Percentiles rank a stretch among this genome's conserved stretches.
Conservation (phyloP, 2,113 vertebrate genomes). For the Accipiter cooperii region DNA sequence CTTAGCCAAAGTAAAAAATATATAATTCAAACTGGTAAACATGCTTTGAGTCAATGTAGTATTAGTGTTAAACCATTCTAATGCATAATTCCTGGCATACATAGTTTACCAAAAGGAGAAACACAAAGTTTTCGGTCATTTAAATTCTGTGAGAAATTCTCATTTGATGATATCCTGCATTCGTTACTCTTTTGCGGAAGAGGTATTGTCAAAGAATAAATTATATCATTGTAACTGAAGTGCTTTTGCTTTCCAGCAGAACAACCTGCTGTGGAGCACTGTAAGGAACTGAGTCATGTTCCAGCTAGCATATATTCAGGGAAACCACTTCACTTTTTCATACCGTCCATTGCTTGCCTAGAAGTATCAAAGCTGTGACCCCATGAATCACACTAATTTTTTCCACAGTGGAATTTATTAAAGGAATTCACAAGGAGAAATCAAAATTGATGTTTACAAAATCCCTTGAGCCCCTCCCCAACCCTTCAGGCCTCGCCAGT, state of each 20-base stretch:
- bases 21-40: not conserved
- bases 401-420: not conserved
- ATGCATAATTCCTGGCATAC: not conserved
- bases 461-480: not conserved
- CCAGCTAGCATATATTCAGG: not conserved
- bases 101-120: not conserved
- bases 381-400: not conserved
- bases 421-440: not conserved
- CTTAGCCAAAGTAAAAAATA: not conserved
- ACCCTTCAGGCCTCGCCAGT: not conserved
- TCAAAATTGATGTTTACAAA: not conserved
- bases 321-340: not conserved
- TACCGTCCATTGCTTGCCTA: not conserved
- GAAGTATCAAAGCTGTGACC: not conserved
- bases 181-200: not conserved
- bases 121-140: not conserved
- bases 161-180: not conserved
- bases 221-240: not conserved
- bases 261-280: not conserved
- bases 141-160: not conserved
- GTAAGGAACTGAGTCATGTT: not conserved
- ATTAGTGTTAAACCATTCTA: not conserved
- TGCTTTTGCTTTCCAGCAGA: not conserved
- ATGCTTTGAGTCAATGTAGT: not conserved
- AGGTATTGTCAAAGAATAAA: not conserved